Base-by-base conservation (phyloP, 1,140 invertebrate species). In the Pollicipes pollicipes region DNA sequence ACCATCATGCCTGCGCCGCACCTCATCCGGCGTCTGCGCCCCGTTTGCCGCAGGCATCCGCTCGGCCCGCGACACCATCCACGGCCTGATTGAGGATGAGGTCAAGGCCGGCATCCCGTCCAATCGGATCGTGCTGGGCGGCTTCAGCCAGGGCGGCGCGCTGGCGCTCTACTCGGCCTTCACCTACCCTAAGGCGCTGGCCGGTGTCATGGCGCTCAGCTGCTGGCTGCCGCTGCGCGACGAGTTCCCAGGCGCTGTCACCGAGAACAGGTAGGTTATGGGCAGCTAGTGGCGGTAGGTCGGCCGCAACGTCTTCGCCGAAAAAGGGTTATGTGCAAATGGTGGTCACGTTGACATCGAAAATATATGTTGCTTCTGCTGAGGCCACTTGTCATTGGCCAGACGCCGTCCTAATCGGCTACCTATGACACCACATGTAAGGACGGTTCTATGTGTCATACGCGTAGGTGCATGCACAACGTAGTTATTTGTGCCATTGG, bases 191-290 rank as follows among this genome's bases (percentile, higher is more conserved):
- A 85, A 91, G 79, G 84, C 84, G 67, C 79, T 99, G 69, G 96
- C 87, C 70, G 96, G 95, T 45, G 86, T 99, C 17, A 83, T 98
- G 76, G 90, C 88, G 17, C 82, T 99, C 21, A 97, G 93, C 27
- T 90, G 93, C 76, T 99, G 97, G 95, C 82, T 99, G 75, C 95
- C 97, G 16, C 81, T 98, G 72, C 88, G 95, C 82, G 87, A 90
- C 79, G 84, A 87, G 76, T 94, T 98, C 76, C 91, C 93, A 28
- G 83, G 70, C 32, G 8, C 6, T 28, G 28, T 31, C 26, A 72
- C 66, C 24, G 32, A 71, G 17, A 63, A 58, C 6, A 68, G 16
- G 30, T 68, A 17, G 17, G 29, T 68, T 8, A 4, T 4, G 66
- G 30, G 66, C 17, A 29, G 4, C 66, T 68, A 31, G 16, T 8